Conservation (phyloP, 2,797 vertebrate species). For the Pipistrellus nathusii region DNA sequence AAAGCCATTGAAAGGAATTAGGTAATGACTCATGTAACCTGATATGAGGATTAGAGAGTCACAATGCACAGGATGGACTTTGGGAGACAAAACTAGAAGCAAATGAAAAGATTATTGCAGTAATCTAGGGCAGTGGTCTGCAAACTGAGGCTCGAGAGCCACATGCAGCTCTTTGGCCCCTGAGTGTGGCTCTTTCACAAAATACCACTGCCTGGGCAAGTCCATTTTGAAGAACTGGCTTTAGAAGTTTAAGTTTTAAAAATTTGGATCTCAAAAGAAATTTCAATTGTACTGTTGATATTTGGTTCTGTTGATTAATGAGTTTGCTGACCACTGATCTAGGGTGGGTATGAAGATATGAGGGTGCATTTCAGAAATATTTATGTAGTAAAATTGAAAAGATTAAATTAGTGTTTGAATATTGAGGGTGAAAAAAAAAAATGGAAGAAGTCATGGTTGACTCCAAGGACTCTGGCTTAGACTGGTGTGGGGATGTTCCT, state of each 20-base stretch:
- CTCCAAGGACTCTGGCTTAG: not conserved
- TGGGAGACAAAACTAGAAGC: not conserved
- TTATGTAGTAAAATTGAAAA: not conserved
- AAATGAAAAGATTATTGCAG: not conserved
- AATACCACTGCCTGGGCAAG: too few relatives aligned
- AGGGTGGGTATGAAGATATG: not conserved
- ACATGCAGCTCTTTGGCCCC: too few relatives aligned
- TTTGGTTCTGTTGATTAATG: too few relatives aligned
- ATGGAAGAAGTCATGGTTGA: not conserved
- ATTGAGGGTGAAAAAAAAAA: not conserved
- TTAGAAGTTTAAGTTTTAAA: too few relatives aligned
- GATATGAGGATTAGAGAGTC: not conserved
- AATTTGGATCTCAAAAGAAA: too few relatives aligned
- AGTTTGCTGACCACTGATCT: too few relatives aligned
- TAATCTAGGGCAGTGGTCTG: not conserved
- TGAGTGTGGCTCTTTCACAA: too few relatives aligned
- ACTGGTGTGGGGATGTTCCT: not conserved
- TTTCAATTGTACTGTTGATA: too few relatives aligned
- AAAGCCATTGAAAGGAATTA: not conserved
- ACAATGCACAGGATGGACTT: not conserved
- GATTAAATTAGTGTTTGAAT: not conserved
- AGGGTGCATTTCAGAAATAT: not conserved
- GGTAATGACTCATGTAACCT: too few relatives aligned
- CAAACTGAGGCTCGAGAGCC: too few relatives aligned
- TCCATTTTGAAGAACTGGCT: too few relatives aligned